These are phyloP conservation scores for Rhyacichthys aspro DNA, from an alignment of 2,797 vertebrate species.

Conservation along the genomic window DNA sequence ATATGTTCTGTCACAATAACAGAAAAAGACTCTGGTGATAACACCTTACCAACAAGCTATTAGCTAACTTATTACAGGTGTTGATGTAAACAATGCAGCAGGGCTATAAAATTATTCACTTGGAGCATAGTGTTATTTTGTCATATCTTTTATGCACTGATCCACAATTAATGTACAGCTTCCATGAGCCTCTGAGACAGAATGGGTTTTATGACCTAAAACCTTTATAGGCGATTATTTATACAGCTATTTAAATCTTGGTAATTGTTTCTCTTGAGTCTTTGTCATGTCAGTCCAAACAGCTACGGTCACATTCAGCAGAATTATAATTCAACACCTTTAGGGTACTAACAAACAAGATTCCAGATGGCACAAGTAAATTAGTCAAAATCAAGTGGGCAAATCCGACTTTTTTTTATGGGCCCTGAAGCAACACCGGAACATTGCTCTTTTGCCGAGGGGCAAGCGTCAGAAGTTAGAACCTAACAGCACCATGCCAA, in stretches of 20 bases:
- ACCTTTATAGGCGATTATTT: conserved; percentile 6
- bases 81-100: too few species aligned
- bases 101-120: too few species aligned
- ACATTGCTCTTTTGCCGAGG: background rate
- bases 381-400: conserved; percentile 2
- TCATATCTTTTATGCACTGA: too few species aligned
- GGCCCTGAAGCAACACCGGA: background rate
- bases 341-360: conserved; percentile 10
- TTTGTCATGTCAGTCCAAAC: conserved; percentile 17
- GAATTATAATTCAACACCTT: conserved; percentile 12
- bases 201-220: background rate
- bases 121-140: too few species aligned
- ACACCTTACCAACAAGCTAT: too few species aligned
- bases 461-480: too few species aligned
- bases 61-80: too few species aligned
- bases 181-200: background rate
- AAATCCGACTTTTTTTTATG: too few species aligned
- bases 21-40: too few species aligned
- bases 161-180: background rate
- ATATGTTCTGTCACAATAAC: too few species aligned
- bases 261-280: conserved; percentile 13
- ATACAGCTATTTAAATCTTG: conserved; percentile 2
- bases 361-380: conserved; percentile 10
- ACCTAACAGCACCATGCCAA: too few species aligned
- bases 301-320: conserved; percentile 15